Conservation (phyloP, 2,113 vertebrate species). For the Atlantisia rogersi region DNA sequence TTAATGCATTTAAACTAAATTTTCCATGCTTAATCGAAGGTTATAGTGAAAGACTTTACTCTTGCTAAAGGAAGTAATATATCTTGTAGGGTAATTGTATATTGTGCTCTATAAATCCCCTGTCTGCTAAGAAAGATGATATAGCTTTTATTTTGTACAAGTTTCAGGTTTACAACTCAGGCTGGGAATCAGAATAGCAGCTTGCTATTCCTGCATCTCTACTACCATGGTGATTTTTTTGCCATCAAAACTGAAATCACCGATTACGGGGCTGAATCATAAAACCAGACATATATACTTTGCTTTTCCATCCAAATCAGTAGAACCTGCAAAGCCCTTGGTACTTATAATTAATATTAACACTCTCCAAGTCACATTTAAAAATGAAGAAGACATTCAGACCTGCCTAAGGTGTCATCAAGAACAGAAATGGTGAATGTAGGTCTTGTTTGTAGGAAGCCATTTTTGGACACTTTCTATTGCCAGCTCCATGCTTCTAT, state of each 20-base stretch:
- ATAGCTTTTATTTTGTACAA: neutral
- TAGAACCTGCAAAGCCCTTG: neutral
- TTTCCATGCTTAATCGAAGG: neutral
- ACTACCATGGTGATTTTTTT: constrained; percentile 10
- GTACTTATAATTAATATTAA: neutral
- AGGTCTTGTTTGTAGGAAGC: neutral
- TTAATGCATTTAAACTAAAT: neutral
- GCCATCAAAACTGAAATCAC: neutral
- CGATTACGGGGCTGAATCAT: neutral
- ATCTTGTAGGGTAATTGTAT: neutral
- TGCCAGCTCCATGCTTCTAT: neutral
- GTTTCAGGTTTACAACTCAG: neutral
- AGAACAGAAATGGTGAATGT: neutral
- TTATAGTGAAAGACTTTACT: neutral
- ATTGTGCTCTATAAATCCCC: neutral
- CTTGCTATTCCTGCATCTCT: constrained; percentile 1
- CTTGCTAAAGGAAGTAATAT: neutral
- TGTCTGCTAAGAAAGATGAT: constrained; percentile 9
- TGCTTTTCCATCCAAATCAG: neutral
- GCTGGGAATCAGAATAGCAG: neutral
- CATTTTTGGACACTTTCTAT: neutral
- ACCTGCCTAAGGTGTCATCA: neutral
- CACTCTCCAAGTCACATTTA: neutral
- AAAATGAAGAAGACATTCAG: neutral
- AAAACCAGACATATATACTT: neutral